A percentile compares a stretch with the other conserved stretches of the same genome.
These are phyloP conservation scores for Campoplex capitator DNA, from an alignment of 2,888 invertebrate genomes.

Conservation along the genomic window DNA sequence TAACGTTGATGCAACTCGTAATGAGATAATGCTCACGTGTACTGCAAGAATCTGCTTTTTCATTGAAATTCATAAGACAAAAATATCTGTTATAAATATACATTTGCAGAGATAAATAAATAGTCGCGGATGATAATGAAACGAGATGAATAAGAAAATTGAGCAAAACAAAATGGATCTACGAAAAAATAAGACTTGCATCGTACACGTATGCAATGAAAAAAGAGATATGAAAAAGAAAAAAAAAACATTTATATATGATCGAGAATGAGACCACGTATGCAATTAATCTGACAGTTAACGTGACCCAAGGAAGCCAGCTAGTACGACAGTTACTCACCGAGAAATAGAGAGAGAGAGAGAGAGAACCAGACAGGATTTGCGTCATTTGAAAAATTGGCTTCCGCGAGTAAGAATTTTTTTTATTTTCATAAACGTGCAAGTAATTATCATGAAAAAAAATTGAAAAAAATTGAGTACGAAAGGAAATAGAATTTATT, in stretches of 20 bases:
- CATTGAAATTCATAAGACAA: conserved; percentile 7
- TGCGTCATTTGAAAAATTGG: conserved; percentile 78
- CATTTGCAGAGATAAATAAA: background rate
- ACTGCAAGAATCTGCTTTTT: conserved; percentile 8
- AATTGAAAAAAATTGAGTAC: background rate
- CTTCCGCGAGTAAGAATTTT: conserved; percentile 72
- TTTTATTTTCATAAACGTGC: conserved; percentile 3
- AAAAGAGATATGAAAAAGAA: background rate
- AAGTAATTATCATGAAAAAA: background rate
- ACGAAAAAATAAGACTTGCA: background rate
- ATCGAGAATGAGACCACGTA: conserved; percentile 62
- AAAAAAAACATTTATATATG: conserved; percentile 27
- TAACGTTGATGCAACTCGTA: background rate
- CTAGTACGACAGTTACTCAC: conserved; percentile 65
- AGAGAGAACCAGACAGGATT: conserved; percentile 71
- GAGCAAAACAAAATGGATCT: background rate
- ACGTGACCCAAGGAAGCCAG: conserved; percentile 78
- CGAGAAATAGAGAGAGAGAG: conserved; percentile 7
- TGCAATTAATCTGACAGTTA: conserved; percentile 81
- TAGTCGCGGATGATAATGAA: background rate
- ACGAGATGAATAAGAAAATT: background rate
- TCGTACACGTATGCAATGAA: background rate
- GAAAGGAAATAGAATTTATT: background rate
- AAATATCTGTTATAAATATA: background rate
- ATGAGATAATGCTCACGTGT: background rate